A percentile compares a stretch with the other conserved stretches of the same genome.
Evolutionary conservation across 2,888 invertebrate species (phyloP).

Genomic region (Drosophila ezoana): DNA sequence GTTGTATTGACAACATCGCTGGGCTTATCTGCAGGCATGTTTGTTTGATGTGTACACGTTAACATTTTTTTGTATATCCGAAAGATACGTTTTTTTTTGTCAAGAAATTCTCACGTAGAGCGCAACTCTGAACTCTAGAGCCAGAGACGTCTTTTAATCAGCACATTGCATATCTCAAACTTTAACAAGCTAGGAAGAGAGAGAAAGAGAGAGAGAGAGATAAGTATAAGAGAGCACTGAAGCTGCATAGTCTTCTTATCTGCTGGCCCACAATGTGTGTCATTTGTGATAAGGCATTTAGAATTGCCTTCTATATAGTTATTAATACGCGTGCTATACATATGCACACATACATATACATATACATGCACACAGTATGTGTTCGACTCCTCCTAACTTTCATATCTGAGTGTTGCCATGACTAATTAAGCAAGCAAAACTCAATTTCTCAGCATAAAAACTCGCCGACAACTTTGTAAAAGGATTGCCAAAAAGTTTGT

Average conservation of each 20-base stretch:
- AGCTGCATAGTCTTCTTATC: conserved; percentile 51
- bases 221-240: conserved; percentile 20
- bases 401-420: conserved; percentile 51
- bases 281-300: conserved; percentile 61
- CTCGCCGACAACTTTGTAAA: conserved; percentile 75
- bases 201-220: not conserved
- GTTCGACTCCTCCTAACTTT: conserved; percentile 15
- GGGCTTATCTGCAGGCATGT: conserved; percentile 58
- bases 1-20: conserved; percentile 66
- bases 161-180: conserved; percentile 5
- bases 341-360: not conserved
- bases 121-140: conserved; percentile 9
- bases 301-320: conserved; percentile 26
- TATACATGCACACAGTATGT: conserved; percentile 1
- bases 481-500: conserved; percentile 59
- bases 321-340: conserved; percentile 6
- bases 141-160: not conserved
- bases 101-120: conserved; percentile 16
- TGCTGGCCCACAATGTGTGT: conserved; percentile 61
- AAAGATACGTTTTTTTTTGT: conserved; percentile 12
- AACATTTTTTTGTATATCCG: conserved; percentile 38
- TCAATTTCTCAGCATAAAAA: conserved; percentile 72
- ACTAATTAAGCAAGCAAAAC: conserved; percentile 71
- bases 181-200: conserved; percentile 1
- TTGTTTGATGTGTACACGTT: conserved; percentile 56